These are phyloP conservation scores for Coleophora flavipennella DNA, from an alignment of 2,888 invertebrate species.

Conservation along the genomic window DNA sequence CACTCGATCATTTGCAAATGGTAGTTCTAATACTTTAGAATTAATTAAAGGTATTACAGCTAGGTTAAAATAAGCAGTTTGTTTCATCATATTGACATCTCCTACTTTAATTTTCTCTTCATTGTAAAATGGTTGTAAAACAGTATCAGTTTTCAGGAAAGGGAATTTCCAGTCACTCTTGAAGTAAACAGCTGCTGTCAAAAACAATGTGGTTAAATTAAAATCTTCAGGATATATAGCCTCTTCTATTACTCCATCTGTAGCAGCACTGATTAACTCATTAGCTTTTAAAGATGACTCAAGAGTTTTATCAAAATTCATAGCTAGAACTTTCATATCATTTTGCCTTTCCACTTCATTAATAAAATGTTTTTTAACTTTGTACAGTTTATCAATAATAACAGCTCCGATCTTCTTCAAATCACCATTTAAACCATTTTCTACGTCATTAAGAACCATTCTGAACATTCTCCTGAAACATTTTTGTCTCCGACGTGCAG, in stretches of 20 bases:
- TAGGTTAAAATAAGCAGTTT: conserved; percentile 33
- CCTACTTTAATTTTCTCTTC: conserved; percentile 18
- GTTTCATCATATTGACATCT: conserved; percentile 45
- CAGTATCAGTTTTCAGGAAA: conserved; percentile 32
- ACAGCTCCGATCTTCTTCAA: conserved; percentile 32
- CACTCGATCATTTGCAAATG: conserved; percentile 23
- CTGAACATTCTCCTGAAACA: conserved; percentile 37
- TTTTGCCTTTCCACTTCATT: conserved; percentile 26
- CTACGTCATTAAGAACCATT: conserved; percentile 27
- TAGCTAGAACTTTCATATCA: conserved; percentile 27
- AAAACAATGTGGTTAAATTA: conserved; percentile 26
- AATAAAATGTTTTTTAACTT: conserved; percentile 30
- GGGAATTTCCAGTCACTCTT: conserved; percentile 36
- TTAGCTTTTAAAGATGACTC: conserved; percentile 30
- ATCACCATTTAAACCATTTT: conserved; percentile 22
- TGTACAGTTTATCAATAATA: conserved; percentile 31
- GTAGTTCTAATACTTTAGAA: conserved; percentile 40
- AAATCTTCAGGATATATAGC: conserved; percentile 37
- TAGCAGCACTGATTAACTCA: conserved; percentile 21
- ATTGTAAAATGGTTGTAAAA: conserved; percentile 27
- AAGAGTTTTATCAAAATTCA: conserved; percentile 30
- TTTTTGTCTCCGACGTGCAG: conserved; percentile 17
- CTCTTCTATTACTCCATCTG: conserved; percentile 23
- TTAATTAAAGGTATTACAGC: conserved; percentile 28
- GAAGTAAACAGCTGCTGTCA: conserved; percentile 40